Conservation (phyloP, 1,140 invertebrate species). For the Drosophila hydei region DNA sequence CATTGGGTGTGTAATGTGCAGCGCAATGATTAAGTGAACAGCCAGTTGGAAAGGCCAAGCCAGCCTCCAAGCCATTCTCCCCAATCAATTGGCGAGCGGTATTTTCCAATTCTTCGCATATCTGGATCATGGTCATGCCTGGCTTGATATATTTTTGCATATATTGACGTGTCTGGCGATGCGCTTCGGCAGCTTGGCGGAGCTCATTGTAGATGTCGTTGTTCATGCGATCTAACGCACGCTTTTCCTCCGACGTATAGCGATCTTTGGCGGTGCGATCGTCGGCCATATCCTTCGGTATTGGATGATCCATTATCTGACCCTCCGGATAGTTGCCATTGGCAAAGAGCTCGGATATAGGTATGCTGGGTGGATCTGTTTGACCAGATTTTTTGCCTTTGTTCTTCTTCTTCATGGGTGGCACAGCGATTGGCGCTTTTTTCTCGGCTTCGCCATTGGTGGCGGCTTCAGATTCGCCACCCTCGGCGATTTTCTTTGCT, state of each 20-base stretch:
- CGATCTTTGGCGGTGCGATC: conserved; percentile 94
- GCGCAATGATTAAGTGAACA: conserved; percentile 99
- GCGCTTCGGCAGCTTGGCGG: conserved; percentile 97
- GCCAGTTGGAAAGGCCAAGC: conserved; percentile 99
- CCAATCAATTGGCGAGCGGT: conserved; percentile 95
- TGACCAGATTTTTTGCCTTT: conserved; percentile 86
- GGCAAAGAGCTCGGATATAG: conserved; percentile 93
- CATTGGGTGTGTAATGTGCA: conserved; percentile 99
- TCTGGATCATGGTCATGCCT: conserved; percentile 99
- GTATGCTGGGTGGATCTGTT: conserved; percentile 93
- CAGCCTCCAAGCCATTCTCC: conserved; percentile 98
- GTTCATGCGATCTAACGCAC: conserved; percentile 91
- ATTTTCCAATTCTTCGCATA: conserved; percentile 98
- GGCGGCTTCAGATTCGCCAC: conserved; percentile 50
- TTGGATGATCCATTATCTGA: conserved; percentile 91
- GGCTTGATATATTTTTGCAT: conserved; percentile 97
- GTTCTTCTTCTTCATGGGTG: conserved; percentile 88
- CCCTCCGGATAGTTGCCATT: conserved; percentile 92
- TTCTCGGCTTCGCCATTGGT: conserved; percentile 84
- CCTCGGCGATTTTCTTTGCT: conserved; percentile 65
- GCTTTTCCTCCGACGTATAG: conserved; percentile 95
- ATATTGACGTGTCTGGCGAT: conserved; percentile 96
- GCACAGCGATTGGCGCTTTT: conserved; percentile 83
- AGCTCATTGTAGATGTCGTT: conserved; percentile 98
- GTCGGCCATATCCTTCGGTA: conserved; percentile 87